Conservation (phyloP, 2,797 vertebrate genomes). For the Esox lucius region DNA sequence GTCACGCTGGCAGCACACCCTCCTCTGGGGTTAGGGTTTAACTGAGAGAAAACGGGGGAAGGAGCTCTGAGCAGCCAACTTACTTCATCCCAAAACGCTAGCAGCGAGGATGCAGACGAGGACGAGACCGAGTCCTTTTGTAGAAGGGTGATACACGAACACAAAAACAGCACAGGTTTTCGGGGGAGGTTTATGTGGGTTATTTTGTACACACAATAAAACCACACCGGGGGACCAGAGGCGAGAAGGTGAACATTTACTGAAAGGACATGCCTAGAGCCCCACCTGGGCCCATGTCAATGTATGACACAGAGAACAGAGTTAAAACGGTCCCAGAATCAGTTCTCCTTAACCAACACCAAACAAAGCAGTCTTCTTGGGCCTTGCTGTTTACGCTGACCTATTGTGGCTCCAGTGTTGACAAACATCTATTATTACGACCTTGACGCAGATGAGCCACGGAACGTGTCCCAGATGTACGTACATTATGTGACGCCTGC, state of each 20-base stretch:
- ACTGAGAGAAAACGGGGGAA: conserved; percentile 38
- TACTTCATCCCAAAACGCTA: conserved; percentile 85
- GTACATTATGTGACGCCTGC: neutral
- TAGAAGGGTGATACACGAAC: conserved; percentile 39
- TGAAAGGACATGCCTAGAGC: neutral
- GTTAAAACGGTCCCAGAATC: neutral
- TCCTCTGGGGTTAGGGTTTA: conserved; percentile 30
- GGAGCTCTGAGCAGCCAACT: conserved; percentile 64
- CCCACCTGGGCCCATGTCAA: neutral
- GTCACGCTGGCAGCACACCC: conserved; percentile 44
- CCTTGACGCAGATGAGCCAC: neutral
- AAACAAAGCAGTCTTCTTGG: neutral
- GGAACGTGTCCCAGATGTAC: too few relatives aligned
- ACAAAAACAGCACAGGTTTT: conserved; percentile 34
- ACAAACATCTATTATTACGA: neutral
- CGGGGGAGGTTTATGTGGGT: neutral
- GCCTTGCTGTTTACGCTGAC: neutral
- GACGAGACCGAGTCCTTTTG: conserved; percentile 80
- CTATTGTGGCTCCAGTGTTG: neutral
- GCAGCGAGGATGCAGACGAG: conserved; percentile 79
- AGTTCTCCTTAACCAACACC: neutral
- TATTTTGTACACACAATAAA: neutral
- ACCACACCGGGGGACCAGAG: neutral
- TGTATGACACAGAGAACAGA: neutral
- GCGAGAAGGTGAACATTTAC: neutral